Conservation (phyloP, 1,140 invertebrate species). For the Diabrotica undecimpunctata region DNA sequence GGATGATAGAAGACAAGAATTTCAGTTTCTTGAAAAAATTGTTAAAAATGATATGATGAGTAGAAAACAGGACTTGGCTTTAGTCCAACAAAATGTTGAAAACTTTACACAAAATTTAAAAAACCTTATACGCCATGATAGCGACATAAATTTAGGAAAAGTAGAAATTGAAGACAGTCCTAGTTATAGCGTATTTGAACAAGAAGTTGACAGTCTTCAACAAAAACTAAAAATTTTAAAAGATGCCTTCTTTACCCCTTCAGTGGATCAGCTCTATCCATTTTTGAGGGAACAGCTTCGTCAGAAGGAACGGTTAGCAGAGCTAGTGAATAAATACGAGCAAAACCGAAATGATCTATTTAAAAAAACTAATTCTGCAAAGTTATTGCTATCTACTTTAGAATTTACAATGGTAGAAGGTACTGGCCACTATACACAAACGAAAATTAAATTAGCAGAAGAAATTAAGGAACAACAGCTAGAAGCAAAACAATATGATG, state of each 20-base stretch:
- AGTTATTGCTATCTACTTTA: constrained; percentile 52
- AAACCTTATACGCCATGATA: constrained; percentile 57
- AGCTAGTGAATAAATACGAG: constrained; percentile 51
- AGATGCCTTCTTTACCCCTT: constrained; percentile 48
- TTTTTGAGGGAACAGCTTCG: constrained; percentile 56
- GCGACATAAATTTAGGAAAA: constrained; percentile 46
- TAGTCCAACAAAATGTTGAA: constrained; percentile 52
- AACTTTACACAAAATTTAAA: constrained; percentile 55
- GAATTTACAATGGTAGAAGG: constrained; percentile 56
- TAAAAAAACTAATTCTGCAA: constrained; percentile 54
- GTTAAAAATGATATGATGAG: constrained; percentile 60
- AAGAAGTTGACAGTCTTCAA: constrained; percentile 51
- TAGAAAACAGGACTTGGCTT: constrained; percentile 53
- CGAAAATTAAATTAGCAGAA: constrained; percentile 50
- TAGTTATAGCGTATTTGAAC: constrained; percentile 49
- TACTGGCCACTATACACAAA: constrained; percentile 51
- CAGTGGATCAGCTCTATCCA: constrained; percentile 49
- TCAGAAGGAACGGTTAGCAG: constrained; percentile 51
- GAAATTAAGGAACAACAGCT: constrained; percentile 49
- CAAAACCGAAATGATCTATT: constrained; percentile 52
- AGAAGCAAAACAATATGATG: constrained; percentile 43
- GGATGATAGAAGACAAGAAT: constrained; percentile 56
- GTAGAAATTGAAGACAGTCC: constrained; percentile 31
- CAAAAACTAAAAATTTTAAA: constrained; percentile 53
- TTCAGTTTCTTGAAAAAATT: constrained; percentile 52